Percentiles rank a stretch among this genome's conserved stretches.
phyloP scores from a whole-genome alignment of 2,888 invertebrate species.

The Boloria selene region DNA sequence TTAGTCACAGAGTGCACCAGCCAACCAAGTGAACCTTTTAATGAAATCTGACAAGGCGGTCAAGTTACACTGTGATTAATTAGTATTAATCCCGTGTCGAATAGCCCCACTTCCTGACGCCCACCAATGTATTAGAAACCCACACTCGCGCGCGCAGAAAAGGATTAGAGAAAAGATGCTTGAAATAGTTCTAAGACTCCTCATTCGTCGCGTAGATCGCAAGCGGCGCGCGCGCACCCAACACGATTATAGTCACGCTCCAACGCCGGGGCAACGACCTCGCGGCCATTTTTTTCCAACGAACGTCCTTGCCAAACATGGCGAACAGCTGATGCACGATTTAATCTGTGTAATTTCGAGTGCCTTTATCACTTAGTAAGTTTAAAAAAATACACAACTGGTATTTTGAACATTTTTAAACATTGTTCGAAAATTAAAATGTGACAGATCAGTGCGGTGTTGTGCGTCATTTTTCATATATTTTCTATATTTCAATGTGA shows the following conservation, averaged over 20 bases:
- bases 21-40: conserved; percentile 29
- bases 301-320: conserved; percentile 63
- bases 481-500: conserved; percentile 10
- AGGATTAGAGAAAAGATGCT: conserved; percentile 79
- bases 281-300: conserved; percentile 54
- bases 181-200: conserved; percentile 77
- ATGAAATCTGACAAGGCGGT: conserved; percentile 33
- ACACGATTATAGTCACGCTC: conserved; percentile 62
- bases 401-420: conserved; percentile 5
- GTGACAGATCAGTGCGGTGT: conserved; percentile 27
- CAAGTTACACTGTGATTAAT: conserved; percentile 45
- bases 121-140: conserved; percentile 59
- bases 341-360: conserved; percentile 39
- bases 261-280: conserved; percentile 64
- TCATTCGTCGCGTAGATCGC: conserved; percentile 76
- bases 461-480: conserved; percentile 11
- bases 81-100: conserved; percentile 50
- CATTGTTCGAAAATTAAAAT: conserved; percentile 6
- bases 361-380: conserved; percentile 6
- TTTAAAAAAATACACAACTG: conserved; percentile 4
- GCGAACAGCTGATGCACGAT: conserved; percentile 67
- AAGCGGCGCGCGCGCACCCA: conserved; percentile 68
- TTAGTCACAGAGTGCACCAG: no score
- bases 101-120: conserved; percentile 54
- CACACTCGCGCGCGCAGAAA: conserved; percentile 68